Evolutionary conservation across 2,888 invertebrate genomes (phyloP).

Genomic region (Stratiomys singularior): DNA sequence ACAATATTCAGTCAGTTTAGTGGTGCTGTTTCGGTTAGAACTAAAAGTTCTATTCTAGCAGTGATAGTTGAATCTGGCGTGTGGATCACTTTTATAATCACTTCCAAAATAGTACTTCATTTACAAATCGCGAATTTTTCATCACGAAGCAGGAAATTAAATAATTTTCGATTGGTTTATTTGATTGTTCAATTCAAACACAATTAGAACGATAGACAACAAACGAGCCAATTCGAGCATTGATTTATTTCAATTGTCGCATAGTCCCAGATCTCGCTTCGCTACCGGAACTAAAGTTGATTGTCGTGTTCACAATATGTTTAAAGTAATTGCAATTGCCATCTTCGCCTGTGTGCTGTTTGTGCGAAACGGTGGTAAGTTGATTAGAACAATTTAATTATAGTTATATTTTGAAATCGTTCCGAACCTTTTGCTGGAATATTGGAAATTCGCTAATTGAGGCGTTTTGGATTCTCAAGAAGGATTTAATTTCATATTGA

Average conservation of each 20-base stretch:
- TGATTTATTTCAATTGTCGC: conserved; percentile 32
- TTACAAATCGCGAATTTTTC: conserved; percentile 15
- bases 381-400: background rate
- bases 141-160: conserved; percentile 34
- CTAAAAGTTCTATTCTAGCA: background rate
- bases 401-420: background rate
- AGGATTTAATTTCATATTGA: no score
- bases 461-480: no score
- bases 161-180: conserved; percentile 29
- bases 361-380: conserved; percentile 28
- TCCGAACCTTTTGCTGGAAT: no score
- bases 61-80: no score
- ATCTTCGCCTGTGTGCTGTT: conserved; percentile 26
- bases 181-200: conserved; percentile 24
- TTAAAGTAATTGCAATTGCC: conserved; percentile 40
- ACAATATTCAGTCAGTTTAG: conserved; percentile 35
- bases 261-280: conserved; percentile 12
- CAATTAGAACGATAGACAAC: conserved; percentile 14
- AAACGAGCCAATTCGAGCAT: conserved; percentile 21
- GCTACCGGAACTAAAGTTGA: conserved; percentile 43
- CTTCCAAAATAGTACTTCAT: background rate
- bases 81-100: background rate
- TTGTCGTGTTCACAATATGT: conserved; percentile 41
- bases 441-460: no score
- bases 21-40: conserved; percentile 14